Base-by-base conservation (phyloP, 2,797 vertebrate species). In the Hozukius guyotensis region DNA sequence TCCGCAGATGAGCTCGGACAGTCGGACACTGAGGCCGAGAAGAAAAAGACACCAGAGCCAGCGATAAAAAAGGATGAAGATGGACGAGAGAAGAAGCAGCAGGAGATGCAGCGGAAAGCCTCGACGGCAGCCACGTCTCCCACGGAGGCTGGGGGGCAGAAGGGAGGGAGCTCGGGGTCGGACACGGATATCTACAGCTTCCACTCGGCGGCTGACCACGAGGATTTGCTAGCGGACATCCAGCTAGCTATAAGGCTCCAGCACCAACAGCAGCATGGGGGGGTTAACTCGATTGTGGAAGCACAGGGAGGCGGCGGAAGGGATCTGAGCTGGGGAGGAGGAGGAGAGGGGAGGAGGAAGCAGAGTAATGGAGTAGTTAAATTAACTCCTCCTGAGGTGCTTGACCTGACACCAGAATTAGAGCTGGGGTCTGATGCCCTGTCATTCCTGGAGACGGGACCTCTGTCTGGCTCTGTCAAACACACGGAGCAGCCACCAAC, bases 111-210 rank as follows among this genome's bases (percentile, higher is more conserved):
- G 87, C 68, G 79, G 82, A 81, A 94, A 90, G 77, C 90, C 86
- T 78, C 94, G 53, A 66, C 92, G 24, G 14, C 95, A 93, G 70
- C 82, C 11, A 72, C 74, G 52, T 90, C 93, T 88, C 84, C 94
- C 76, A 25, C 89, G 83, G 89, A 92, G 71, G 81, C 97, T 94
- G 96, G 96, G 94, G 94, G 95, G 92, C 92, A 97, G 94, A 97
- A 97, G 94, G 97, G 96, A 84, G 96, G 95, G 73, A 99, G 98
- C 89, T 99, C 98, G 0, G 98, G 97, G 38, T 99, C 98, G 0
- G 98, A 99, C 90, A 99, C 97, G 0, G 98, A 99, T 76, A 97
- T 99, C 89, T 99, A 99, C 92, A 99, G 98, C 95, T 99, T 99
- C 87, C 98, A 99, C 92, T 99, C 98, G 9, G 98, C 98, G 0